Evolutionary conservation across 2,113 vertebrate genomes (phyloP).

Genomic region (Cariama cristata): DNA sequence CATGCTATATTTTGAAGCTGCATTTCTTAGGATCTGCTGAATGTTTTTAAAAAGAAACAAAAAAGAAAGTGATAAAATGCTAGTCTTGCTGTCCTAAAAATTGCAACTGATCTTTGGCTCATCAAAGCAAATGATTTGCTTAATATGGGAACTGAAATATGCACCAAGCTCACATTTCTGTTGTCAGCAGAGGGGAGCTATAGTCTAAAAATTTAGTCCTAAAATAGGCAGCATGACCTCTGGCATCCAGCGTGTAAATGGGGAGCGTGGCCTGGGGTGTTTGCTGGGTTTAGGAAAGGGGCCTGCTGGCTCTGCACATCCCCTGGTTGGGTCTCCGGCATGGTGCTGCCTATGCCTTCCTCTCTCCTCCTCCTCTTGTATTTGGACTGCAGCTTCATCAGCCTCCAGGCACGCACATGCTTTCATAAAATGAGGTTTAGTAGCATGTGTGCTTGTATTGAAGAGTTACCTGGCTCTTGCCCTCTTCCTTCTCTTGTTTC

Average conservation of each 20-base stretch:
- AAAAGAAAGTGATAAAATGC: neutral
- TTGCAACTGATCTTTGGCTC: constrained; percentile 27
- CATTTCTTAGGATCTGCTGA: neutral
- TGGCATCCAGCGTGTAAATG: rapidly evolving
- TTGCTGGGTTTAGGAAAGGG: neutral
- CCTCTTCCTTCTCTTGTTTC: neutral
- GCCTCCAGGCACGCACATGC: neutral
- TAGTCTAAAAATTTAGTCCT: neutral
- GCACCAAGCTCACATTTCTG: neutral
- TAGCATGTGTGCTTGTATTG: rapidly evolving
- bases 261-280: rapidly evolving
- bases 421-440: neutral
- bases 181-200: neutral
- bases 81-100: constrained; percentile 41
- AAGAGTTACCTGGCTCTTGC: neutral
- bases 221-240: neutral
- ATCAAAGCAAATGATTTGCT: constrained; percentile 20
- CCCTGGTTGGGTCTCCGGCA: neutral
- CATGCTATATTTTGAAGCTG: neutral
- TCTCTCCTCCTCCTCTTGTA: neutral
- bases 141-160: neutral
- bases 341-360: neutral
- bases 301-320: neutral
- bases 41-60: neutral
- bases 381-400: neutral